These are phyloP conservation scores for Odocoileus hemionus DNA, from an alignment of 2,113 vertebrate species.

Conservation along the genomic window DNA sequence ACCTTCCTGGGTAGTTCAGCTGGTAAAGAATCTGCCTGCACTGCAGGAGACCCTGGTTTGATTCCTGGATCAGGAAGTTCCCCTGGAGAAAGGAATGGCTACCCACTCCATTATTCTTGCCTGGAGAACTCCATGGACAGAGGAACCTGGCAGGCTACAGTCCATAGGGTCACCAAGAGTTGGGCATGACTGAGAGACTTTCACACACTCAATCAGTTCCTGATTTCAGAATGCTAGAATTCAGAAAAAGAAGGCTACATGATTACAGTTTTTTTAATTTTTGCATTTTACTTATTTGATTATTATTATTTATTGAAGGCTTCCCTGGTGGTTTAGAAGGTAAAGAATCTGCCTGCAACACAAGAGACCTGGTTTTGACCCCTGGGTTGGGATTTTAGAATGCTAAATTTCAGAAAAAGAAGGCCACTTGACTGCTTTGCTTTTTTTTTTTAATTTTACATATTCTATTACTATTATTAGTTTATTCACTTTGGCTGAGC, in stretches of 20 bases:
- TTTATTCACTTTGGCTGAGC: not conserved
- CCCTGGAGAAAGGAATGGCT: not conserved
- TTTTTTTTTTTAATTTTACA: not conserved
- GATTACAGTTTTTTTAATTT: not conserved
- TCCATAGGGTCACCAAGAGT: not conserved
- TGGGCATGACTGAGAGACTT: not conserved
- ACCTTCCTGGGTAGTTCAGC: not conserved
- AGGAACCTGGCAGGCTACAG: not conserved
- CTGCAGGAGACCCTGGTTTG: not conserved
- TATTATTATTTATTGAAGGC: not conserved
- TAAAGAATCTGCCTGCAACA: not conserved
- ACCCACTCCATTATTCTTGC: not conserved
- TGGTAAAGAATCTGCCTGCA: not conserved
- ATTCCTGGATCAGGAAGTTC: not conserved
- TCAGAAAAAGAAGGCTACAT: not conserved
- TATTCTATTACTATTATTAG: not conserved
- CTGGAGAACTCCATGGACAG: not conserved
- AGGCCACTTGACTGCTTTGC: not conserved
- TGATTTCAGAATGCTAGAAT: not conserved
- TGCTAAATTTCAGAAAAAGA: not conserved
- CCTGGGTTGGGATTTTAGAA: not conserved
- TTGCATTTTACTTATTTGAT: not conserved
- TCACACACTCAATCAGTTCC: not conserved
- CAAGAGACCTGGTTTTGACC: not conserved
- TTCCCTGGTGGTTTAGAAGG: not conserved